Conservation (phyloP, 2,888 invertebrate genomes). For the Drosophila gaucha region DNA sequence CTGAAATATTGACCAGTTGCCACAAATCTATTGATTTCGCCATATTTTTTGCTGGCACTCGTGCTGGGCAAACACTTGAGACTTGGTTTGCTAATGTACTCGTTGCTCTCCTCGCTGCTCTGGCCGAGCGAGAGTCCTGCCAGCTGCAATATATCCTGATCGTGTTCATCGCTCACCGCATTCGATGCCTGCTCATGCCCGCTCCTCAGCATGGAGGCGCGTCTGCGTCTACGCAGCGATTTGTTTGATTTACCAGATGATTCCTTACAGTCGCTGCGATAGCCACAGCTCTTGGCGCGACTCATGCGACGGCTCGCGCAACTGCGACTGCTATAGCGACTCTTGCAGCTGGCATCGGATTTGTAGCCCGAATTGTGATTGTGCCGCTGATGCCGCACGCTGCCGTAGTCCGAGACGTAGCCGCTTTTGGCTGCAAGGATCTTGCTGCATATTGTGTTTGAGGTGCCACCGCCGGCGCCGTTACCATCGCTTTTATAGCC, state of each 20-base stretch:
- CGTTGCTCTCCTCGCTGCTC: conserved; percentile 85
- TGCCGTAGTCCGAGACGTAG: conserved; percentile 87
- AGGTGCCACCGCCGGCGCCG: conserved; percentile 47
- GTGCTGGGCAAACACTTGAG: conserved; percentile 80
- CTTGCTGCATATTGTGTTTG: conserved; percentile 85
- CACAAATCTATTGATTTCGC: conserved; percentile 85
- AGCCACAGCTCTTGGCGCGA: conserved; percentile 84
- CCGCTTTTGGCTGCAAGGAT: conserved; percentile 85
- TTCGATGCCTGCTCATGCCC: conserved; percentile 84
- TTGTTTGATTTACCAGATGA: conserved; percentile 80
- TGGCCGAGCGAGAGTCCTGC: conserved; percentile 87
- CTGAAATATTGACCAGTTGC: conserved; percentile 85
- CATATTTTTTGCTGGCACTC: conserved; percentile 83
- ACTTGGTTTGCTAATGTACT: conserved; percentile 82
- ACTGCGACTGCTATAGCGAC: conserved; percentile 87
- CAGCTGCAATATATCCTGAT: conserved; percentile 86
- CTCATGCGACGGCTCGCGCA: conserved; percentile 86
- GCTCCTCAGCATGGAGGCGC: conserved; percentile 65
- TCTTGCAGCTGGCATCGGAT: conserved; percentile 87
- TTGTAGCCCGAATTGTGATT: conserved; percentile 86
- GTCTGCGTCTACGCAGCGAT: conserved; percentile 78
- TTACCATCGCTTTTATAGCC: conserved; percentile 87
- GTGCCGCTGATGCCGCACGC: conserved; percentile 71
- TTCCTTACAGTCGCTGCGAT: conserved; percentile 82
- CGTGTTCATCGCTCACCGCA: conserved; percentile 82